Base-by-base conservation (phyloP, 2,888 invertebrate genomes). In the Dioctria rufipes region DNA sequence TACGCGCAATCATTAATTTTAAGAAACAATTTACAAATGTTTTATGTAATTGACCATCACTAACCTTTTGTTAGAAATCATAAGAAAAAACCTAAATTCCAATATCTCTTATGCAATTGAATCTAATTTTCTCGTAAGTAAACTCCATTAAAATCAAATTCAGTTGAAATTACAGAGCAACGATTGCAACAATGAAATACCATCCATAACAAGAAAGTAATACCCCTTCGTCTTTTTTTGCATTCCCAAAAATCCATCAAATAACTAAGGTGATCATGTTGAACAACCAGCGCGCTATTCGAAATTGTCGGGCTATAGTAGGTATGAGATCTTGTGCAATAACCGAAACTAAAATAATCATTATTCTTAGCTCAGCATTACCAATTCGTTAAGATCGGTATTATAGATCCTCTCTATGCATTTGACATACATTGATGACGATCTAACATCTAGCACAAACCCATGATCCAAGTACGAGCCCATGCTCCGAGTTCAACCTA, bases 231-330 rank as follows among this genome's bases (percentile, higher is more conserved):
- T 9, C 3, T 4, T 69, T 69, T 69, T 69, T 73, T 60, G 60
- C 43, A n/a, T 60, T 73, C 13, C 73, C 60, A 77, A 77, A 75
- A 77, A 63, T 63, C 39, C 61, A 46, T 49, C 43, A 77, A 77
- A 77, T 63, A 63, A 77, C 61, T 77, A 77, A 77, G 77, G 63
- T 77, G 63, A 61, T 61, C 63, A 63, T 77, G 63, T 37, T 49
- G 60, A 60, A 58, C 60, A 60, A 9, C 60, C 60, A 25, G 6
- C 60, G 60, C 8, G 6, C 43, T 37, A 49, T 58, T 63, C 4
- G 63, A 77, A 63, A 61, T 49, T 49, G 46, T 77, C 46, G 77
- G 25, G 43, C 39, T 11, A n/a, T 42, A 25, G 11, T 25, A 25
- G 25, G 25, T 25, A 25, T 58, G 13, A 43, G 49, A 40, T 46